Conservation (phyloP, 2,888 invertebrate species). For the Aproaerema taeniolella region DNA sequence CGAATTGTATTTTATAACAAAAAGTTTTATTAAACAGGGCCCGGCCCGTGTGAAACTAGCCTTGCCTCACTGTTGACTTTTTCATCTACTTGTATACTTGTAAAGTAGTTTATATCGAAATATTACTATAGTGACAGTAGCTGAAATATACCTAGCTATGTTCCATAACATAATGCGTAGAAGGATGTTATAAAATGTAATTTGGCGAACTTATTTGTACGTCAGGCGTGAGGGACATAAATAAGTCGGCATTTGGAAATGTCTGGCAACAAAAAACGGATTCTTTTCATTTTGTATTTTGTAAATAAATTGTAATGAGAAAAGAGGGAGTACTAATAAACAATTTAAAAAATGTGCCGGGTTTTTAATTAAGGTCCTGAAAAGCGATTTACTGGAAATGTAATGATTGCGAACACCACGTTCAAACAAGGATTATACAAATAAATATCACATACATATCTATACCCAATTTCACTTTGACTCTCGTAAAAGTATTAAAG, state of each 20-base stretch:
- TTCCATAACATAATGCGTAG: slow-evolving; percentile 53
- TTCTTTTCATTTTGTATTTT: slow-evolving; percentile 53
- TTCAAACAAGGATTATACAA: too few relatives aligned
- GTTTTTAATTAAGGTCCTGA: neutral
- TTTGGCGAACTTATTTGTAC: slow-evolving; percentile 44
- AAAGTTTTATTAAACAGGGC: too few relatives aligned
- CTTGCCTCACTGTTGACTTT: slow-evolving; percentile 44
- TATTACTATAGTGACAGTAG: slow-evolving; percentile 53
- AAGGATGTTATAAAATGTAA: slow-evolving; percentile 53
- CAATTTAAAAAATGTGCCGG: slow-evolving; percentile 40
- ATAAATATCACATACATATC: too few relatives aligned
- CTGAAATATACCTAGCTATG: slow-evolving; percentile 61
- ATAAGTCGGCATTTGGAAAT: slow-evolving; percentile 11
- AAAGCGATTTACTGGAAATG: too few relatives aligned
- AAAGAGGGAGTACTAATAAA: slow-evolving; percentile 64
- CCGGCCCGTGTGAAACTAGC: slow-evolving; percentile 25
- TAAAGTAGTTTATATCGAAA: slow-evolving; percentile 57
- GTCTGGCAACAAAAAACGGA: slow-evolving; percentile 22
- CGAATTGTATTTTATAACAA: too few relatives aligned
- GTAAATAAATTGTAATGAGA: slow-evolving; percentile 67
- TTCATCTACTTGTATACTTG: slow-evolving; percentile 59
- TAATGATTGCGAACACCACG: too few relatives aligned
- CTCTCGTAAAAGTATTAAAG: too few relatives aligned
- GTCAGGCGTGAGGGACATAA: slow-evolving; percentile 23
- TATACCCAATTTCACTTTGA: too few relatives aligned